Evolutionary conservation across 1,140 invertebrate genomes (phyloP).

Genomic region (Rhopalosiphum maidis): DNA sequence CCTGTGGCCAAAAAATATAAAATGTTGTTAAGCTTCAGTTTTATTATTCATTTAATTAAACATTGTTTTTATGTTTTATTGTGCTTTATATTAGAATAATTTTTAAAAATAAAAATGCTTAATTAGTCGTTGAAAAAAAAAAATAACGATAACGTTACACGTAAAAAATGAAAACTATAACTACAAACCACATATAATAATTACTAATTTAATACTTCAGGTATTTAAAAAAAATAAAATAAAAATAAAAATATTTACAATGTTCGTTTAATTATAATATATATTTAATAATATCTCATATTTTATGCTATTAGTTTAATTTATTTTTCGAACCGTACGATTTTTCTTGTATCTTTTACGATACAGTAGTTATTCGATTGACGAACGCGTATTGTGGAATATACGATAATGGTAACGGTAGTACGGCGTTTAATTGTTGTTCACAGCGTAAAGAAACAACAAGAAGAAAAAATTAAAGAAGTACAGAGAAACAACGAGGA

Average conservation of each 20-base stretch:
- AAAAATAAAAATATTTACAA: too few species aligned
- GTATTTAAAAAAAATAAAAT: too few species aligned
- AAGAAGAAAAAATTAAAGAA: neutral
- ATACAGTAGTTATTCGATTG: neutral
- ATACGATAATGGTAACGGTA: neutral
- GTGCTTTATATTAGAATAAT: neutral
- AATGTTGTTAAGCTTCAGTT: too few species aligned
- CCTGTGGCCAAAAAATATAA: neutral
- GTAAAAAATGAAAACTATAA: neutral
- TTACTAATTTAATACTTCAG: too few species aligned
- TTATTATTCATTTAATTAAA: too few species aligned
- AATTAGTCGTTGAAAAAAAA: neutral
- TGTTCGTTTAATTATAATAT: too few species aligned
- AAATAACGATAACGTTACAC: rapidly evolving
- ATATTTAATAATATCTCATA: too few species aligned
- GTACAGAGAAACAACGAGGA: neutral
- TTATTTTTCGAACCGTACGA: too few species aligned
- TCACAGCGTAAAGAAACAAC: neutral
- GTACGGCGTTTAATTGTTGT: neutral
- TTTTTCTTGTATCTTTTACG: neutral
- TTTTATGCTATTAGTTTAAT: too few species aligned
- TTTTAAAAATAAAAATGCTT: neutral
- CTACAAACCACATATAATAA: neutral
- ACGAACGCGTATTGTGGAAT: neutral
- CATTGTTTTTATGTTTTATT: neutral